phyloP scores from a whole-genome alignment of 2,888 invertebrate genomes.

The Trachelus tabidus region DNA sequence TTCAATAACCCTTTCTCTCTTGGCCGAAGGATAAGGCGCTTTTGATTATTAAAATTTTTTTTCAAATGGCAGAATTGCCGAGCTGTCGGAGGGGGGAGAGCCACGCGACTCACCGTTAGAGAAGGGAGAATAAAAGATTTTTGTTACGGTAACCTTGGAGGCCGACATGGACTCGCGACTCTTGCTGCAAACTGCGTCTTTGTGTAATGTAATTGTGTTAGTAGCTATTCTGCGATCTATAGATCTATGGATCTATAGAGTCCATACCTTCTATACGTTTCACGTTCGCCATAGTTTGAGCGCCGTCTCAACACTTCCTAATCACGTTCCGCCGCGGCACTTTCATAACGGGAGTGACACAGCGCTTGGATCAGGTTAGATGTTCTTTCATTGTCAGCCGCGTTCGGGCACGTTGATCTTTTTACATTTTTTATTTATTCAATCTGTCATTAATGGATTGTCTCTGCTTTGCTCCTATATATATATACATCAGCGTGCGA shows the following conservation, averaged over 20 bases:
- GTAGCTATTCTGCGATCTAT: too few relatives aligned
- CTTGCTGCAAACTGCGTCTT: constrained; percentile 36
- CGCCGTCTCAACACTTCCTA: too few relatives aligned
- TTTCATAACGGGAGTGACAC: not conserved
- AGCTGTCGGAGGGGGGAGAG: constrained; percentile 30
- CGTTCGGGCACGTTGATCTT: not conserved
- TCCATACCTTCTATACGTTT: too few relatives aligned
- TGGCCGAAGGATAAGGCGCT: too few relatives aligned
- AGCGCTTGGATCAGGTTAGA: not conserved
- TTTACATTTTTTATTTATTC: not conserved
- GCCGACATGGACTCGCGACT: constrained; percentile 21
- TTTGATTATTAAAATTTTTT: too few relatives aligned
- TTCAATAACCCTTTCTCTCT: too few relatives aligned
- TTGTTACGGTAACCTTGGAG: constrained; percentile 32
- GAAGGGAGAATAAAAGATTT: constrained; percentile 33
- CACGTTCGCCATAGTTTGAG: too few relatives aligned
- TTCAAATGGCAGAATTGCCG: constrained; percentile 26
- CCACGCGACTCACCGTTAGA: constrained; percentile 35
- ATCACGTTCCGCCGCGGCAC: not conserved
- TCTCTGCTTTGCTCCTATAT: not conserved
- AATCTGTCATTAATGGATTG: too few relatives aligned
- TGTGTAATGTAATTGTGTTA: constrained; percentile 22
- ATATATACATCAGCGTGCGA: constrained; percentile 2
- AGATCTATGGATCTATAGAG: too few relatives aligned
- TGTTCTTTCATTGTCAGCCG: not conserved